Conservation (phyloP, 1,140 invertebrate genomes). For the Drosophila pectinifera region DNA sequence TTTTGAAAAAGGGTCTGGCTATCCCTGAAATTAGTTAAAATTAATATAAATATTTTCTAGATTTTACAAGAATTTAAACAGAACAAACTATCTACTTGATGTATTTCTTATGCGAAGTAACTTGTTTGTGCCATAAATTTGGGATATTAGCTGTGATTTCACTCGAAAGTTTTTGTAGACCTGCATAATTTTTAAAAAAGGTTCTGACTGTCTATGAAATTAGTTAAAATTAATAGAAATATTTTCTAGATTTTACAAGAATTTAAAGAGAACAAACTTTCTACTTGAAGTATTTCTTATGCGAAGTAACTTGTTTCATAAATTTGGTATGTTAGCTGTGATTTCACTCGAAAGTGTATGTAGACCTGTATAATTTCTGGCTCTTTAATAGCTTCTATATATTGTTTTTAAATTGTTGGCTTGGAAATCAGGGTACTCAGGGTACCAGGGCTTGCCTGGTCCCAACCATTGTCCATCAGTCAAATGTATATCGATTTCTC, state of each 20-base stretch:
- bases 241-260: fast-evolving
- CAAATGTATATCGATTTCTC: conserved; percentile 78
- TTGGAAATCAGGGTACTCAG: not conserved
- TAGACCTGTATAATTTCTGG: not conserved
- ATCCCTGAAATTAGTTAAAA: not conserved
- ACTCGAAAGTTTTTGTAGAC: not conserved
- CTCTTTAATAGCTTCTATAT: not conserved
- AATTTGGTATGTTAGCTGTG: fast-evolving
- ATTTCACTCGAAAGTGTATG: not conserved
- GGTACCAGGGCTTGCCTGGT: conserved; percentile 32
- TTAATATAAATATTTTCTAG: not conserved
- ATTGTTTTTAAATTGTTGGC: too few species aligned
- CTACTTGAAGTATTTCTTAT: too few species aligned
- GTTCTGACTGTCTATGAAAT: too few species aligned
- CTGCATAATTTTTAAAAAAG: not conserved
- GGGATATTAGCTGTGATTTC: too few species aligned
- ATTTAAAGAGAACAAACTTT: too few species aligned
- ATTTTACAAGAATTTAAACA: fast-evolving
- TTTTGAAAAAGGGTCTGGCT: not conserved
- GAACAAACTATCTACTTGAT: too few species aligned
- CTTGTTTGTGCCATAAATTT: too few species aligned
- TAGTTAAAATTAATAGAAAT: not conserved
- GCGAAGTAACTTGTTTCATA: too few species aligned
- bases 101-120: too few species aligned
- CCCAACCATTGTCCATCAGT: conserved; percentile 69